phyloP scores from a whole-genome alignment of 2,797 vertebrate species.

The Mallotus villosus region DNA sequence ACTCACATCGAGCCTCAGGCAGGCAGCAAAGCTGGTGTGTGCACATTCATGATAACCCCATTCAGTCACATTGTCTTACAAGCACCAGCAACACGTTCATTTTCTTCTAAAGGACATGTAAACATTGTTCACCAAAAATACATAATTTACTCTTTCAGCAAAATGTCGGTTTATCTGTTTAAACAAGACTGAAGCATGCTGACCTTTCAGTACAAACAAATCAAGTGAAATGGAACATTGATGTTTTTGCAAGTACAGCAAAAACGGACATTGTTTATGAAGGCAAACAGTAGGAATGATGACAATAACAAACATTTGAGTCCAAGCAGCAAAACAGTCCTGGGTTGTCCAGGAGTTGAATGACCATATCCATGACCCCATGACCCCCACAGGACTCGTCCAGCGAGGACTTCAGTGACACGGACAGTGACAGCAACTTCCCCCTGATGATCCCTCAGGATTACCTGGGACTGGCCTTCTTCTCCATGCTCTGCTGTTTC shows the following conservation, averaged over 20 bases:
- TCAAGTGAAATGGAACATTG: background rate
- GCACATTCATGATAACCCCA: constrained; percentile 66
- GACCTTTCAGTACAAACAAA: background rate
- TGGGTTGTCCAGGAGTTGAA: background rate
- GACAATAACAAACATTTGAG: background rate
- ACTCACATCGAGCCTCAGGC: constrained; percentile 61
- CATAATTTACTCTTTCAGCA: background rate
- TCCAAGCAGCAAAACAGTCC: background rate
- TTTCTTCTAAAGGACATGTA: constrained; percentile 32
- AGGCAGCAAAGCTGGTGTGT: constrained; percentile 43
- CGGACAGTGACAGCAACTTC: constrained; percentile 80
- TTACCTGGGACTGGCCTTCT: constrained; percentile 87
- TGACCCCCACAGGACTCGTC: constrained; percentile 81
- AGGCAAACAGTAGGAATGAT: background rate
- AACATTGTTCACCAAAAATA: constrained; percentile 9
- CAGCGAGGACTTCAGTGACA: constrained; percentile 82
- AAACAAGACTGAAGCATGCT: background rate
- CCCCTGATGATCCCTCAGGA: constrained; percentile 85
- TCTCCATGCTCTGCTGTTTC: constrained; percentile 93
- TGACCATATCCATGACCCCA: background rate
- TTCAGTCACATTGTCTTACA: constrained; percentile 72
- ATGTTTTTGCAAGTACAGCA: background rate
- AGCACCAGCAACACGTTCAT: constrained; percentile 44
- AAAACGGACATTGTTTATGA: background rate
- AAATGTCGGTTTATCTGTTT: background rate